Conservation (phyloP, 1,140 invertebrate species). For the Melitaea cinxia region DNA sequence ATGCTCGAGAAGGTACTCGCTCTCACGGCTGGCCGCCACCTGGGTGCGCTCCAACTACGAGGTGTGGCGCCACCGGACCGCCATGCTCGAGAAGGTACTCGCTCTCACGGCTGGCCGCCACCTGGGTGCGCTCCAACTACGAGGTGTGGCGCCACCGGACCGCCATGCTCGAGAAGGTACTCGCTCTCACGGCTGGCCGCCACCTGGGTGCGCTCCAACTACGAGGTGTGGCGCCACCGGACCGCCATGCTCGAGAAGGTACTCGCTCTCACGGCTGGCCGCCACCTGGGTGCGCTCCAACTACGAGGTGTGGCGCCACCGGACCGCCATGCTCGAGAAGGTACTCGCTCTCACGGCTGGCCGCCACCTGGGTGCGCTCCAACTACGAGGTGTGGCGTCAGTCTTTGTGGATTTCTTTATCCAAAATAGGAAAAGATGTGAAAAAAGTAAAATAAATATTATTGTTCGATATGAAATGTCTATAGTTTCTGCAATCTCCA, state of each 20-base stretch:
- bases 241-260: conserved; percentile 84
- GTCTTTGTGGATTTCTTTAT: too few species aligned
- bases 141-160: too few species aligned
- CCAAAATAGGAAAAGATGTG: conserved; percentile 94
- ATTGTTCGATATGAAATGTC: too few species aligned
- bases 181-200: too few species aligned
- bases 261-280: conserved; percentile 89
- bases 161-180: too few species aligned
- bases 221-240: conserved; percentile 88
- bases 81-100: conserved; percentile 90
- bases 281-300: conserved; percentile 92
- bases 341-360: too few species aligned
- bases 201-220: conserved; percentile 92
- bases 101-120: conserved; percentile 85
- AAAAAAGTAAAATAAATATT: too few species aligned
- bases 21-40: too few species aligned
- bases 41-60: conserved; percentile 91
- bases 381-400: conserved; percentile 92
- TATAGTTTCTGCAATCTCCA: too few species aligned
- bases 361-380: conserved; percentile 90
- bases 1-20: conserved; percentile 98
- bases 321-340: conserved; percentile 94
- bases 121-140: conserved; percentile 87
- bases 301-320: conserved; percentile 89
- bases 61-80: conserved; percentile 97